These are phyloP conservation scores for Anastatus disparis DNA, from an alignment of 1,140 invertebrate genomes.

Conservation along the genomic window DNA sequence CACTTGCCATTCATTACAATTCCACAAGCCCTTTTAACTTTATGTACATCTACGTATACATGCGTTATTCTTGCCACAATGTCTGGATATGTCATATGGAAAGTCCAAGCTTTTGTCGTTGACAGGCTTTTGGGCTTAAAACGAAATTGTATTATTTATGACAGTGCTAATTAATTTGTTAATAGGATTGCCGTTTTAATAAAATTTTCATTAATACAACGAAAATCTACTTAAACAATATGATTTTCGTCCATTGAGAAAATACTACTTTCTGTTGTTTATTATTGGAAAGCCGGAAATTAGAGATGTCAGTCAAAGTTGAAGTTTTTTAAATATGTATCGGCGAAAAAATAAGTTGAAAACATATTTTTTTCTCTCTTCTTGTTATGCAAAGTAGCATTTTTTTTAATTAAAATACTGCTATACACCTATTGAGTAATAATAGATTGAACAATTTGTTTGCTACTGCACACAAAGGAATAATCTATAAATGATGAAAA, in stretches of 20 bases:
- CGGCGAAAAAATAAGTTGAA: background rate
- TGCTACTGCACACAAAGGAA: too few relatives aligned
- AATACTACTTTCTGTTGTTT: too few relatives aligned
- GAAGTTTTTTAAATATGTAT: background rate
- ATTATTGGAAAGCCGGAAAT: background rate
- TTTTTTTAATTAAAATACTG: too few relatives aligned
- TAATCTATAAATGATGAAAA: too few relatives aligned
- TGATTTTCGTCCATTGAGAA: too few relatives aligned
- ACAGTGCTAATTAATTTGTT: conserved; percentile 11
- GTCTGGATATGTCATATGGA: background rate
- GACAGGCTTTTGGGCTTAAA: background rate
- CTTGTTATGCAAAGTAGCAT: background rate
- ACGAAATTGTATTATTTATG: conserved; percentile 9
- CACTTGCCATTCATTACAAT: background rate
- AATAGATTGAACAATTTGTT: too few relatives aligned
- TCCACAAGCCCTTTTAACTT: background rate
- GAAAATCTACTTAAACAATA: too few relatives aligned
- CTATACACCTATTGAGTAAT: too few relatives aligned
- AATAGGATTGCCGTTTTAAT: background rate
- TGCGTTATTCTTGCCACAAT: background rate
- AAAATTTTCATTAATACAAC: too few relatives aligned
- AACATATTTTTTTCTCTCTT: conserved; percentile 4
- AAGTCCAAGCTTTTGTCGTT: background rate
- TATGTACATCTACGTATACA: too few relatives aligned
- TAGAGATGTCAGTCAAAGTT: background rate